Conservation (phyloP, 2,888 invertebrate species). For the Erannis defoliaria region DNA sequence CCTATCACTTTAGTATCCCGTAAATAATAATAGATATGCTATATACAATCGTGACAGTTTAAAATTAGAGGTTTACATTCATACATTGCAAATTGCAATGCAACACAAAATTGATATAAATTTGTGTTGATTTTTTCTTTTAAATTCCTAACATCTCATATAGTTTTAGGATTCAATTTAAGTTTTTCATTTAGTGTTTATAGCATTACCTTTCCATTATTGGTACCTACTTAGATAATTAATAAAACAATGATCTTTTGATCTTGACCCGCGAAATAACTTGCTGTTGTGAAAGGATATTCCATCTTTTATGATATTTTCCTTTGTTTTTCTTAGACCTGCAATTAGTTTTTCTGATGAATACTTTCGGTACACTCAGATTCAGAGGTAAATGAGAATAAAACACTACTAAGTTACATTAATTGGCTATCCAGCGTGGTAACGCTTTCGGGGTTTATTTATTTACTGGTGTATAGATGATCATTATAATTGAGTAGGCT, state of each 20-base stretch:
- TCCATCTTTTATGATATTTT: slow-evolving; percentile 3
- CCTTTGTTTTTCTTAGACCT: slow-evolving; percentile 6
- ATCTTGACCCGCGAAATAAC: neutral
- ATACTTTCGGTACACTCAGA: neutral
- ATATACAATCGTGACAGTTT: no score
- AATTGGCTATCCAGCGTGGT: no score
- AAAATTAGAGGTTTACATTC: no score
- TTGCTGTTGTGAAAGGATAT: neutral
- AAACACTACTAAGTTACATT: no score
- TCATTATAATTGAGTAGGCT: no score
- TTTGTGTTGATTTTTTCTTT: no score
- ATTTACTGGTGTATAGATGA: no score
- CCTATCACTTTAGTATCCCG: no score
- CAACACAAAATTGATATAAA: no score
- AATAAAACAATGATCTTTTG: neutral
- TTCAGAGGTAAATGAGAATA: neutral
- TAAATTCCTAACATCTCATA: neutral
- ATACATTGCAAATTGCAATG: no score
- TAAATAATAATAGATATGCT: no score
- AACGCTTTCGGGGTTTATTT: no score
- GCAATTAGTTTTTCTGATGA: slow-evolving; percentile 15
- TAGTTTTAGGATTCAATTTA: neutral
- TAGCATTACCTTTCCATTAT: neutral
- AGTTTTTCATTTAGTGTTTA: neutral
- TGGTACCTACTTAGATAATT: neutral